Evolutionary conservation across 2,888 invertebrate genomes (phyloP).

Genomic region (Automeris io): DNA sequence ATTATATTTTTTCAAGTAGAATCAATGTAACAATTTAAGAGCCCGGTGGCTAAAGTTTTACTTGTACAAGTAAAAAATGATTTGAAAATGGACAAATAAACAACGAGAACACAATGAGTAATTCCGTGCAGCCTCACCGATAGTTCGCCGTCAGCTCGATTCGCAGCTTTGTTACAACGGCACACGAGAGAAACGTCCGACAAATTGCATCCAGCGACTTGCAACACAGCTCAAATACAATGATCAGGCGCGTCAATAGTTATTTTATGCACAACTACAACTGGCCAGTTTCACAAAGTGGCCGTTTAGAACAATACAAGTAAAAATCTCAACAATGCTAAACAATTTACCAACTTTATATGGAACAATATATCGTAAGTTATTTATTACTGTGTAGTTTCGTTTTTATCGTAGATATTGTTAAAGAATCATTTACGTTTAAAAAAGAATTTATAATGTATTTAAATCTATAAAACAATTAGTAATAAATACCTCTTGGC

Average conservation of each 20-base stretch:
- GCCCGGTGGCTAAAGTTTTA: constrained; percentile 33
- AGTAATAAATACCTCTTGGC: too few relatives aligned
- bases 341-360: constrained; percentile 10
- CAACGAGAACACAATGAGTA: constrained; percentile 56
- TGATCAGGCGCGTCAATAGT: constrained; percentile 46
- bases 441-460: too few relatives aligned
- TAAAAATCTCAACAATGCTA: constrained; percentile 8
- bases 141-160: constrained; percentile 56
- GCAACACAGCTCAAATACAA: constrained; percentile 39
- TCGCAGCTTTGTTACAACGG: constrained; percentile 55
- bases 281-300: constrained; percentile 23
- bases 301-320: constrained; percentile 2
- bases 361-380: background rate
- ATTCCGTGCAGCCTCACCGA: constrained; percentile 53
- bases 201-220: constrained; percentile 61
- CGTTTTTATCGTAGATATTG: too few relatives aligned
- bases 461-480: too few relatives aligned
- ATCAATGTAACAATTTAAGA: constrained; percentile 40
- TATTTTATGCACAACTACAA: constrained; percentile 56
- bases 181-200: constrained; percentile 61
- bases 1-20: constrained; percentile 39
- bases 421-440: too few relatives aligned
- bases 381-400: too few relatives aligned
- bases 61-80: constrained; percentile 33
- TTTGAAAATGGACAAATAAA: too few relatives aligned